phyloP scores from a whole-genome alignment of 2,113 vertebrate genomes.

The Tragulus kanchil region DNA sequence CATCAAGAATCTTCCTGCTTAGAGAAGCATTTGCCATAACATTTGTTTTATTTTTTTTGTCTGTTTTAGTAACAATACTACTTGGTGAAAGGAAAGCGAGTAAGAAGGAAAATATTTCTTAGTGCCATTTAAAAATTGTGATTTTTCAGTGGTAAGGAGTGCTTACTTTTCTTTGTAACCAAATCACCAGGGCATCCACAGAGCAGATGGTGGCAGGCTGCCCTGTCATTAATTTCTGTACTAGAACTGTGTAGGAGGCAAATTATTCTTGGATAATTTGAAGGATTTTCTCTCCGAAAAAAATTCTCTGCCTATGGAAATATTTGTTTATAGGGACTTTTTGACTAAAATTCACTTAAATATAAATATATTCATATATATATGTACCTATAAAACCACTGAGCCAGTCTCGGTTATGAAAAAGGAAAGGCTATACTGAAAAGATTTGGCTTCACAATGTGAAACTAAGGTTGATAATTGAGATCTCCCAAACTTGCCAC shows the following conservation, averaged over 20 bases:
- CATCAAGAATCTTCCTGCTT: neutral
- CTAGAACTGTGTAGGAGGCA: slow-evolving; percentile 70
- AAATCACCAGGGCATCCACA: slow-evolving; percentile 39
- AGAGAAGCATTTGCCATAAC: neutral
- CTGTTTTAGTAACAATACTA: neutral
- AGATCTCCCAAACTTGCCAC: rapidly evolving
- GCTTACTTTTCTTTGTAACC: slow-evolving; percentile 29
- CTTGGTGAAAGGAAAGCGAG: neutral
- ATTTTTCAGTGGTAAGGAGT: neutral
- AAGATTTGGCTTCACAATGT: neutral
- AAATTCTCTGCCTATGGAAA: slow-evolving; percentile 43
- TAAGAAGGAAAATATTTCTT: slow-evolving; percentile 35
- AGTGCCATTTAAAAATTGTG: neutral
- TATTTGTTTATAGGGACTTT: slow-evolving; percentile 56
- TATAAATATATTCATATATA: neutral
- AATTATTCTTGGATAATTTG: slow-evolving; percentile 77
- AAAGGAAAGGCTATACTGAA: neutral
- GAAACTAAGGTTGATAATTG: neutral
- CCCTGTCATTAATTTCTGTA: slow-evolving; percentile 82
- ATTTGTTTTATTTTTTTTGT: neutral
- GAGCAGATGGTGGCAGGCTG: slow-evolving; percentile 83
- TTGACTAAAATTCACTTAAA: slow-evolving; percentile 50
- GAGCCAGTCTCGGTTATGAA: neutral
- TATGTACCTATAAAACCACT: neutral
- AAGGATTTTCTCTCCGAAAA: slow-evolving; percentile 68